A percentile compares a stretch with the other conserved stretches of the same genome.
phyloP scores from a whole-genome alignment of 2,113 vertebrate species.

The Oncorhynchus masou region DNA sequence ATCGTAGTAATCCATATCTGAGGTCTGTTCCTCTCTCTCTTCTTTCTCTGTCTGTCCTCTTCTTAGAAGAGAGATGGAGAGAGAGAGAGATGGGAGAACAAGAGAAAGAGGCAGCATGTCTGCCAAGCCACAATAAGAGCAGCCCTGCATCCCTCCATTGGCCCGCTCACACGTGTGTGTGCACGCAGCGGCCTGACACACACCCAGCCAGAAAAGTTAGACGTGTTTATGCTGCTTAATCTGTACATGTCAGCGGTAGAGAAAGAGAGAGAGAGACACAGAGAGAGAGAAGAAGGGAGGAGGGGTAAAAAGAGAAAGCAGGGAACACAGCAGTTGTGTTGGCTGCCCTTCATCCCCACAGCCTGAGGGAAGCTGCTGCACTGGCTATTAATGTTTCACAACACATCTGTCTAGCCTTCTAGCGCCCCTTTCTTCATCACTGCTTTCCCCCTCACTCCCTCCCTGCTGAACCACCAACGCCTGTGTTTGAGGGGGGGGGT shows the following conservation, averaged over 20 bases:
- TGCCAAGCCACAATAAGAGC: constrained; percentile 68
- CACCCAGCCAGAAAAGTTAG: constrained; percentile 59
- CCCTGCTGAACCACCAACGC: neutral
- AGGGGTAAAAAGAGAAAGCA: constrained; percentile 9
- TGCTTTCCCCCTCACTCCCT: neutral
- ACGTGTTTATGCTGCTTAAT: constrained; percentile 72
- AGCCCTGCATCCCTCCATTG: constrained; percentile 24
- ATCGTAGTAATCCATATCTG: constrained; percentile 61
- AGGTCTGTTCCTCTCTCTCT: constrained; percentile 38
- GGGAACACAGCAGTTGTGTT: constrained; percentile 35
- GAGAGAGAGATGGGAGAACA: neutral
- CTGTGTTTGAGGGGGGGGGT: neutral
- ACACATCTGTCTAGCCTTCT: constrained; percentile 43
- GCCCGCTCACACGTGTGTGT: constrained; percentile 2
- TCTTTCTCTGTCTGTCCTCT: constrained; percentile 36
- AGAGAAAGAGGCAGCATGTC: constrained; percentile 44
- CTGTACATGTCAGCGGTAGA: constrained; percentile 56
- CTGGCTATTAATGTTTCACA: constrained; percentile 78
- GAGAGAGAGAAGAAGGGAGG: constrained; percentile 15
- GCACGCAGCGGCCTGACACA: neutral
- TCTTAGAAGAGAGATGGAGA: neutral
- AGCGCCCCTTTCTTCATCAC: neutral
- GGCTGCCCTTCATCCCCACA: constrained; percentile 43
- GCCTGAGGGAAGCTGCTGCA: constrained; percentile 60
- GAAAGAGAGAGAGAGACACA: neutral